phyloP scores from a whole-genome alignment of 2,797 vertebrate genomes.

The Agapornis canus region DNA sequence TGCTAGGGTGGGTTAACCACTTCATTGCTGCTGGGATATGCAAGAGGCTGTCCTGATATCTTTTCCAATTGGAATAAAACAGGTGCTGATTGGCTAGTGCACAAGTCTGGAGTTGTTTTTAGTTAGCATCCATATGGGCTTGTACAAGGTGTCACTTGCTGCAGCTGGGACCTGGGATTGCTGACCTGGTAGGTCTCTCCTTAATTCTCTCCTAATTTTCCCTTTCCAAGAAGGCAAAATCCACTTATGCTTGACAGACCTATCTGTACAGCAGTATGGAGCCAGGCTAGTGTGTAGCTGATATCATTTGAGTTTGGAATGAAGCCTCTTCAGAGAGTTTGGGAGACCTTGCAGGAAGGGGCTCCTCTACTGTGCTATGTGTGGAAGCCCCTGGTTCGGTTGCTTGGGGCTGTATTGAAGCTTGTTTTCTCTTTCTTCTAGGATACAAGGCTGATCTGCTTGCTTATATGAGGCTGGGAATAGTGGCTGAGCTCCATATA shows the following conservation, averaged over 20 bases:
- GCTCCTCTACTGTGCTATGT: rapidly evolving
- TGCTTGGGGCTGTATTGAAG: not conserved
- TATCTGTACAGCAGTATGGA: not conserved
- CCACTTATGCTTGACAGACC: not conserved
- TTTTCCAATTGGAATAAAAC: not conserved
- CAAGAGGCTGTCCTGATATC: not conserved
- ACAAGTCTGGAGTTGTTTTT: not conserved
- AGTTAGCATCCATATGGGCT: not conserved
- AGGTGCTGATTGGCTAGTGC: not conserved
- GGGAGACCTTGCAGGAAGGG: not conserved
- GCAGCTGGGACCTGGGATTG: not conserved
- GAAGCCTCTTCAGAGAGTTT: not conserved
- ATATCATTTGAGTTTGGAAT: not conserved
- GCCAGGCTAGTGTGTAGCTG: rapidly evolving
- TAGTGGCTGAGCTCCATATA: not conserved
- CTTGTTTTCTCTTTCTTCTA: not conserved
- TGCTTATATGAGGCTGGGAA: not conserved
- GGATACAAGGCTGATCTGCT: not conserved
- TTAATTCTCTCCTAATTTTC: not conserved
- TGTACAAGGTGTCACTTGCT: not conserved
- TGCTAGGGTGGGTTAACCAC: not conserved
- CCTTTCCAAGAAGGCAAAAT: not conserved
- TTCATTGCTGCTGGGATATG: not conserved
- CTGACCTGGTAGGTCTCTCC: not conserved
- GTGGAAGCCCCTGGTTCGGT: not conserved